Percentiles rank a stretch among this genome's conserved stretches.
Conservation (phyloP, 2,113 vertebrate genomes). For the Carassius gibelio region DNA sequence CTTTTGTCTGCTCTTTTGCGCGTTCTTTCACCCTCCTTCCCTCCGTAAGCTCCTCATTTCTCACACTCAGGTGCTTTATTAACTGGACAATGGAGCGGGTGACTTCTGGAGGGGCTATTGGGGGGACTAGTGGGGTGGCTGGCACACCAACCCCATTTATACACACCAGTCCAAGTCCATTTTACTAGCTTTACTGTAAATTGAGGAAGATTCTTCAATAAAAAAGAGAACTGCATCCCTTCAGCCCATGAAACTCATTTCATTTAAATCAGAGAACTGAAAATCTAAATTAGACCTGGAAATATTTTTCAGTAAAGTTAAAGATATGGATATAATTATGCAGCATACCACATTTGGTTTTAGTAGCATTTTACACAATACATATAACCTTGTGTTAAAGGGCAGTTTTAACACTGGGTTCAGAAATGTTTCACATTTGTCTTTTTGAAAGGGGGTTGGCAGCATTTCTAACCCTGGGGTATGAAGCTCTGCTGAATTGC, state of each 20-base stretch:
- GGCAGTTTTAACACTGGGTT: neutral
- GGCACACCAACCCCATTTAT: neutral
- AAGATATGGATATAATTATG: neutral
- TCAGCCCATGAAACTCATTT: neutral
- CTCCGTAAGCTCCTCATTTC: constrained; percentile 50
- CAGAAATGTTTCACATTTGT: neutral
- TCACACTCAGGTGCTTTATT: constrained; percentile 65
- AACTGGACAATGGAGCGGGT: constrained; percentile 50
- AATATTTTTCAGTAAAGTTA: neutral
- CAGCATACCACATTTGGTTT: neutral
- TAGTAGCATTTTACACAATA: neutral
- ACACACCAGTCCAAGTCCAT: neutral
- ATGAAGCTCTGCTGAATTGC: neutral
- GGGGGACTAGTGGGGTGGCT: neutral
- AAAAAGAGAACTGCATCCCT: neutral
- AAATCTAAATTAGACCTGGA: neutral
- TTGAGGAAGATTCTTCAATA: neutral
- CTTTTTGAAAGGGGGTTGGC: constrained; percentile 3
- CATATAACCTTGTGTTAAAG: neutral
- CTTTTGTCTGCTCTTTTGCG: constrained; percentile 43
- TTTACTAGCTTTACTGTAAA: neutral
- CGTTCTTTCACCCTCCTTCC: neutral
- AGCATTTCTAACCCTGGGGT: neutral
- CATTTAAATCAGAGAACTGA: neutral
- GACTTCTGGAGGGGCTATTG: constrained; percentile 32